A percentile compares a stretch with the other conserved stretches of the same genome.
Conservation (phyloP, 2,888 invertebrate species). For the Melinaea menophilus region DNA sequence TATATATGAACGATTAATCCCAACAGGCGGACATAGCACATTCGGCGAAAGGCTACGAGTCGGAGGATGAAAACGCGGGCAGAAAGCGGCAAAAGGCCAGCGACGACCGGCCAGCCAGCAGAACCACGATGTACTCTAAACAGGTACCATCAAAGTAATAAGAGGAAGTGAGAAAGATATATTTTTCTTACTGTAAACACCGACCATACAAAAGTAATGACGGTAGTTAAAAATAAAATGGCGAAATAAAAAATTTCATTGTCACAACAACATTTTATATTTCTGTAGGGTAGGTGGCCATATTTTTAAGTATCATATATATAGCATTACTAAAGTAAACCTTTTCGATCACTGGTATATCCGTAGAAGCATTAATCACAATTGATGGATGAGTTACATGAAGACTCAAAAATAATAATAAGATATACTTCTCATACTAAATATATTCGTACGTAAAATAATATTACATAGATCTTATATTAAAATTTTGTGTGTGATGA, state of each 20-base stretch:
- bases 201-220: too few species aligned
- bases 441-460: too few species aligned
- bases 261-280: too few species aligned
- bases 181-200: not conserved
- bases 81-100: constrained; percentile 80
- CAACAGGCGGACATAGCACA: constrained; percentile 83
- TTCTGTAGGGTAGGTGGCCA: too few species aligned
- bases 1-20: constrained; percentile 9
- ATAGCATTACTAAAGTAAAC: constrained; percentile 8
- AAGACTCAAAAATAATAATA: constrained; percentile 24
- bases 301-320: too few species aligned
- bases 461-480: too few species aligned
- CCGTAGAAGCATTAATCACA: constrained; percentile 16
- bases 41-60: constrained; percentile 85
- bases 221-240: too few species aligned
- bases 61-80: constrained; percentile 88
- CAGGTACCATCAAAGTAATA: constrained; percentile 57
- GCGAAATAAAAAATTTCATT: too few species aligned
- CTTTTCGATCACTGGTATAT: constrained; percentile 23
- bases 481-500: too few species aligned
- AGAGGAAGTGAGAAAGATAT: not conserved
- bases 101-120: constrained; percentile 75
- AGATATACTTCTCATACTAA: not conserved
- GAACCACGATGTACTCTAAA: constrained; percentile 86
- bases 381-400: constrained; percentile 31